A percentile compares a stretch with the other conserved stretches of the same genome.
Conservation (phyloP, 2,113 vertebrate genomes). For the Syrrhaptes paradoxus region DNA sequence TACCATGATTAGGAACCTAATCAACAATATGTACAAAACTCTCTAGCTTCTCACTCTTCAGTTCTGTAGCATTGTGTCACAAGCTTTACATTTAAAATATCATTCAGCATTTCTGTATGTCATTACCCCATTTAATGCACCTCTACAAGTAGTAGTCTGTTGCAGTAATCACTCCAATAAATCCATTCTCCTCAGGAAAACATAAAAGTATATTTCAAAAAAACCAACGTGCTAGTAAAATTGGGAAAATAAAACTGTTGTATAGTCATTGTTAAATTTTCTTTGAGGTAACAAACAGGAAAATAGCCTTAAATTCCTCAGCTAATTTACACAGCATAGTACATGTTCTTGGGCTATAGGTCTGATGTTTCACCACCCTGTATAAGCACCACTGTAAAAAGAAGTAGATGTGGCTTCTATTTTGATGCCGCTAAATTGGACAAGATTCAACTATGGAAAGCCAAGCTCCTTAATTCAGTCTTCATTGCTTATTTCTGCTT, state of each 20-base stretch:
- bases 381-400: background rate
- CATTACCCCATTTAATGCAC: background rate
- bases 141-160: background rate
- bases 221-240: background rate
- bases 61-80: background rate
- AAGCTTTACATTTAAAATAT: background rate
- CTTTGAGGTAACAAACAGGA: background rate
- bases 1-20: background rate
- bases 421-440: background rate
- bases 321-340: background rate
- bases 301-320: background rate
- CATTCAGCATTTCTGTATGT: background rate
- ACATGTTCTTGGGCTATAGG: background rate
- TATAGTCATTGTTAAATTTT: background rate
- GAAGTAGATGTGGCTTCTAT: background rate
- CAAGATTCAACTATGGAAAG: background rate
- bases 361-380: background rate
- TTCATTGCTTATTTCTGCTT: background rate
- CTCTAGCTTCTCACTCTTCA: background rate
- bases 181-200: background rate
- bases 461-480: background rate
- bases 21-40: background rate
- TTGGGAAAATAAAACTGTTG: background rate
- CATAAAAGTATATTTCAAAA: background rate
- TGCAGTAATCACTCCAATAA: background rate